Evolutionary conservation across 2,888 invertebrate genomes (phyloP).

Genomic region (Lasiommata megera): DNA sequence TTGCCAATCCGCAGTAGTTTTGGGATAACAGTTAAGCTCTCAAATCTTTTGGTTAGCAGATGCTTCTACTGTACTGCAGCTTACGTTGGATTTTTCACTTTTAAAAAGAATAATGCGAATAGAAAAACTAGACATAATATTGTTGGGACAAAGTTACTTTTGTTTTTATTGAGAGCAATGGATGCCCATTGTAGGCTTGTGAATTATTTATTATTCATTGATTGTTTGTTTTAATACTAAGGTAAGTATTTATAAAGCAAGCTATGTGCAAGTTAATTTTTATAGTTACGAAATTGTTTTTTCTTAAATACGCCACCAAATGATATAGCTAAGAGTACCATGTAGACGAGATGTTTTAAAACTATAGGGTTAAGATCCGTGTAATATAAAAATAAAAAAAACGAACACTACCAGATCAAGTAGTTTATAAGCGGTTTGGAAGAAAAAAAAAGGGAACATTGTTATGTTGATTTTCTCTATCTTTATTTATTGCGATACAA

Average conservation of each 20-base stretch:
- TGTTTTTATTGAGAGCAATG: too few species aligned
- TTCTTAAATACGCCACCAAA: neutral
- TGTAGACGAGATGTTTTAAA: too few species aligned
- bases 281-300: too few species aligned
- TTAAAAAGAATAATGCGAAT: neutral
- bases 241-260: too few species aligned
- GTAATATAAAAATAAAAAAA: too few species aligned
- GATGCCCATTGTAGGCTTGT: too few species aligned
- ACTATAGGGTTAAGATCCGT: too few species aligned
- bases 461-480: constrained; percentile 5
- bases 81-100: neutral
- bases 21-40: constrained; percentile 3
- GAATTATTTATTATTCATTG: too few species aligned
- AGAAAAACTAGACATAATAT: neutral
- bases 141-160: neutral
- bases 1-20: constrained; percentile 10
- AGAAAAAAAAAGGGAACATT: neutral
- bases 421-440: neutral
- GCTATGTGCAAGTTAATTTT: too few species aligned
- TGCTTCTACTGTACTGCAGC: neutral
- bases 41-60: constrained; percentile 6
- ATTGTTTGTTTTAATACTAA: too few species aligned
- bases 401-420: too few species aligned
- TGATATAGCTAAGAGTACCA: neutral
- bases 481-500: constrained; percentile 6